These are phyloP conservation scores for Apogon hyalosoma DNA, from an alignment of 2,797 vertebrate genomes.

Conservation along the genomic window DNA sequence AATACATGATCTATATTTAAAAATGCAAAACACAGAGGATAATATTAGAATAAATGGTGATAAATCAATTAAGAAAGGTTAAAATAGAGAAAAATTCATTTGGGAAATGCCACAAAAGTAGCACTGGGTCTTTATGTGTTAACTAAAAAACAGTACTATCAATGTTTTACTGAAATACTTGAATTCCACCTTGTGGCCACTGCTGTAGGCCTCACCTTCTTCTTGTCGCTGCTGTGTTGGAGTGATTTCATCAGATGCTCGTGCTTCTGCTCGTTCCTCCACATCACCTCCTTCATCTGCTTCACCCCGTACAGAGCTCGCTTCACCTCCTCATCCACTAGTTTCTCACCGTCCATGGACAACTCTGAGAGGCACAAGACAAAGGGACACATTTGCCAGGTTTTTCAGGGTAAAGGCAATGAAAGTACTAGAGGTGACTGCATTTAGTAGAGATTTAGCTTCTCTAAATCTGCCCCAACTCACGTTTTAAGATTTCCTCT, in stretches of 20 bases:
- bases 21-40: no score
- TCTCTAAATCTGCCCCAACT: constrained; percentile 31
- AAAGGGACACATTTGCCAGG: neutral
- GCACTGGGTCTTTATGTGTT: no score
- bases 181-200: no score
- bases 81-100: no score
- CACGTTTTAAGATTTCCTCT: constrained; percentile 85
- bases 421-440: neutral
- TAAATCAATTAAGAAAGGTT: no score
- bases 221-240: constrained; percentile 89
- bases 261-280: constrained; percentile 90
- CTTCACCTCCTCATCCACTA: constrained; percentile 87
- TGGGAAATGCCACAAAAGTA: no score
- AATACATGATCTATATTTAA: no score
- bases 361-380: constrained; percentile 77
- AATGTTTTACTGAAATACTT: no score
- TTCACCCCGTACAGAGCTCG: constrained; percentile 90
- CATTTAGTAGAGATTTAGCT: neutral
- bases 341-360: constrained; percentile 84
- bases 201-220: constrained; percentile 83
- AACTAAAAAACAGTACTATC: no score
- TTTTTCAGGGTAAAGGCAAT: no score
- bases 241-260: constrained; percentile 89
- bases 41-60: no score
- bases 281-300: constrained; percentile 93